Percentiles rank a stretch among this genome's conserved stretches.
Evolutionary conservation across 2,113 vertebrate genomes (phyloP).

Genomic region (Strix uralensis): DNA sequence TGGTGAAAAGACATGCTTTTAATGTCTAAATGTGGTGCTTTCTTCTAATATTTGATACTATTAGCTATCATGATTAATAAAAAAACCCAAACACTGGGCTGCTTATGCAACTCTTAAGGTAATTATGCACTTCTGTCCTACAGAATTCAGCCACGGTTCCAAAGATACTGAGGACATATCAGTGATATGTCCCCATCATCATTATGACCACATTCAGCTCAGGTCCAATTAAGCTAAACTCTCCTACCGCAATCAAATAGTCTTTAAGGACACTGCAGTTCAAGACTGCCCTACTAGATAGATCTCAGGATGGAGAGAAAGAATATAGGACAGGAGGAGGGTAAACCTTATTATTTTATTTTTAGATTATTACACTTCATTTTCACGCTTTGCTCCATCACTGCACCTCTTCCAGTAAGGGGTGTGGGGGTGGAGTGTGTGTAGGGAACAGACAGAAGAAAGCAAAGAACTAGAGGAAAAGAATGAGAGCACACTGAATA

Average conservation of each 20-base stretch:
- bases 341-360: background rate
- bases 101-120: background rate
- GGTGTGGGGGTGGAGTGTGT: background rate
- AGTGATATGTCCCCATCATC: background rate
- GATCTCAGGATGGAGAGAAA: background rate
- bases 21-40: background rate
- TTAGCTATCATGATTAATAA: background rate
- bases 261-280: background rate
- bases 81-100: background rate
- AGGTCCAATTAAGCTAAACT: background rate
- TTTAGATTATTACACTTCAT: background rate
- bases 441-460: background rate
- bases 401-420: background rate
- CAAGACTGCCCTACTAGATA: background rate
- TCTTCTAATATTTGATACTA: slow-evolving; percentile 10
- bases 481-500: slow-evolving; percentile 12
- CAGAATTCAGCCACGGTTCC: background rate
- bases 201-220: background rate
- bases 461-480: background rate
- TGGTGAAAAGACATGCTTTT: background rate
- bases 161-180: background rate
- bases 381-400: slow-evolving; percentile 6
- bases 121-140: background rate
- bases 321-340: background rate
- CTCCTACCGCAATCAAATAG: background rate